phyloP scores from a whole-genome alignment of 37 sponge, comb jelly and placozoan species.

The Beroe forskalii region DNA sequence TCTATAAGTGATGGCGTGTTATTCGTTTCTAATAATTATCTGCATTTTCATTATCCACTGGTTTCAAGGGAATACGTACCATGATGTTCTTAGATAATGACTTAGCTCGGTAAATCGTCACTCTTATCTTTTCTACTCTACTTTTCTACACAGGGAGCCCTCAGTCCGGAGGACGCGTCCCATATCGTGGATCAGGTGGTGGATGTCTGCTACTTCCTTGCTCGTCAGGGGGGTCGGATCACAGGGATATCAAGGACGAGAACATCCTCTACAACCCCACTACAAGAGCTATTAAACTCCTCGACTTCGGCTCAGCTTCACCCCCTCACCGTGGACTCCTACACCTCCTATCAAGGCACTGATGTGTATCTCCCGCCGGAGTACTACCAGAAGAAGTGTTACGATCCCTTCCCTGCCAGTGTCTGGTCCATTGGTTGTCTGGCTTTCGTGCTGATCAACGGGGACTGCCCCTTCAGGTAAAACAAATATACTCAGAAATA shows the following conservation, averaged over 20 bases:
- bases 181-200: constrained; percentile 19
- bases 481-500: not conserved
- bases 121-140: too few species aligned
- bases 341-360: constrained; percentile 7
- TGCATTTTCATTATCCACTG: too few species aligned
- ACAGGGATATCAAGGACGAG: constrained; percentile 64
- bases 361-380: constrained; percentile 53
- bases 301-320: constrained; percentile 47
- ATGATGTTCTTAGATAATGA: too few species aligned
- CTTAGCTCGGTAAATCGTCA: too few species aligned
- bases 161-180: not conserved
- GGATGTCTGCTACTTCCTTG: not conserved
- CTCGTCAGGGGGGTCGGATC: constrained; percentile 43
- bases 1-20: too few species aligned
- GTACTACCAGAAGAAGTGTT: constrained; percentile 19
- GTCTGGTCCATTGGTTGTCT: constrained; percentile 57
- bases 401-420: constrained; percentile 34
- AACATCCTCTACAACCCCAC: constrained; percentile 41
- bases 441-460: constrained; percentile 8
- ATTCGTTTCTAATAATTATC: too few species aligned
- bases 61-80: too few species aligned
- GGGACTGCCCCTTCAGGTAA: constrained; percentile 41
- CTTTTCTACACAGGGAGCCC: constrained; percentile 26
- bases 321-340: not conserved
- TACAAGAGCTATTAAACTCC: constrained; percentile 15